Base-by-base conservation (phyloP, 2,797 vertebrate genomes). In the Tamandua tetradactyla region DNA sequence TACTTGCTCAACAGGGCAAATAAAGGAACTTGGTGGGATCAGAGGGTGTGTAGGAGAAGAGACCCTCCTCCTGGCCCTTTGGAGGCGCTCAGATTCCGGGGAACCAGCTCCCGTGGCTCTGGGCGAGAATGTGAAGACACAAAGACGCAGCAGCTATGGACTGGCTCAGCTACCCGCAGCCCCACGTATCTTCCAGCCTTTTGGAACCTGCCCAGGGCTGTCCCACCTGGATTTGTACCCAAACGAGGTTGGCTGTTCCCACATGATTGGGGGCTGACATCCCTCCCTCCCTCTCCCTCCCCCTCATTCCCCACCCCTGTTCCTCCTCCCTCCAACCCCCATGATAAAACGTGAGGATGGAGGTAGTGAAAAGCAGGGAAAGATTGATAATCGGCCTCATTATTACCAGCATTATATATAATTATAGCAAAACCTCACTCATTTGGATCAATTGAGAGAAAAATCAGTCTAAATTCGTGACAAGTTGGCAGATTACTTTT, bases 401-500 rank as follows among this genome's bases (percentile, higher is more conserved):
- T 97, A 97, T 94, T 80, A 85, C 94, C 55, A 80, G 85, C 95
- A 96, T 97, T 97, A 96, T 82, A 93, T 92, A 87, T 97, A 97
- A 97, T 97, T 96, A 97, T 94, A 95, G 95, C 93, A 93, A 95
- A 97, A 92, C 92, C 88, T 97, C 96, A 95, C 95, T 97, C 96
- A 96, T 96, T 90, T 83, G 90, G 96, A 97, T 97, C 95, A 97
- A 93, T 68, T 93, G 97, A 96, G 95, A 96, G 95, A 93, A 95
- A 95, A 97, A 96, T 95, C 96, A 95, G 93, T 96, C 94, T 95
- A 93, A 97, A 96, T 96, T 90, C 37, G 1, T 97, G 97, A 97
- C 97, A 97, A 96, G 96, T 95, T 97, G 97, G 95, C 96, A 97
- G 97, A 97, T 97, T 93, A 95, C 97, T 97, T 96, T 97, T 96